These are phyloP conservation scores for Macropus fuliginosus DNA, from an alignment of 2,797 vertebrate species.

Conservation along the genomic window DNA sequence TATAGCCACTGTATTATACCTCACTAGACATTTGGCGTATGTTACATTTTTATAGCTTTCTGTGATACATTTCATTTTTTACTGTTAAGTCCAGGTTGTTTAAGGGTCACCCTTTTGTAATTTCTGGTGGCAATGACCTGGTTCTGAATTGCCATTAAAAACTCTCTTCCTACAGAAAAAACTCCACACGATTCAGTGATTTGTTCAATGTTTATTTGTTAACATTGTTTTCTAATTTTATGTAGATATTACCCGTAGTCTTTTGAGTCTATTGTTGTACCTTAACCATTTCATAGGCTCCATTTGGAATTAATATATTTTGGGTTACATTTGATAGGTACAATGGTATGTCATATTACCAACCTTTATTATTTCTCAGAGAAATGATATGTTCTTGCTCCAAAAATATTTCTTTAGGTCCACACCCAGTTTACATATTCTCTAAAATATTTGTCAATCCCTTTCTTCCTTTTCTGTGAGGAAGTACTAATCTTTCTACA, in stretches of 20 bases:
- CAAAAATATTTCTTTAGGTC: not conserved
- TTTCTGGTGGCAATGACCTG: not conserved
- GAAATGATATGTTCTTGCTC: not conserved
- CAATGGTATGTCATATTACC: not conserved
- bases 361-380: not conserved
- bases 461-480: not conserved
- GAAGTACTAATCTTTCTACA: not conserved
- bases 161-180: not conserved
- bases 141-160: not conserved
- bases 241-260: not conserved
- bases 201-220: not conserved
- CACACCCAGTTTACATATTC: not conserved
- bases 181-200: not conserved
- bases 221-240: not conserved
- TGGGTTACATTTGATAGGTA: not conserved
- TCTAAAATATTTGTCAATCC: not conserved
- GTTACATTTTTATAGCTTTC: not conserved
- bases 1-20: not conserved
- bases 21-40: not conserved
- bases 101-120: not conserved
- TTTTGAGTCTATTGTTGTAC: not conserved
- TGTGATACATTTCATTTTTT: not conserved
- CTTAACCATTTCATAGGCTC: not conserved
- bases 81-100: not conserved
- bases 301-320: not conserved